phyloP scores from a whole-genome alignment of 1,140 invertebrate species.

The Odontomachus brunneus region DNA sequence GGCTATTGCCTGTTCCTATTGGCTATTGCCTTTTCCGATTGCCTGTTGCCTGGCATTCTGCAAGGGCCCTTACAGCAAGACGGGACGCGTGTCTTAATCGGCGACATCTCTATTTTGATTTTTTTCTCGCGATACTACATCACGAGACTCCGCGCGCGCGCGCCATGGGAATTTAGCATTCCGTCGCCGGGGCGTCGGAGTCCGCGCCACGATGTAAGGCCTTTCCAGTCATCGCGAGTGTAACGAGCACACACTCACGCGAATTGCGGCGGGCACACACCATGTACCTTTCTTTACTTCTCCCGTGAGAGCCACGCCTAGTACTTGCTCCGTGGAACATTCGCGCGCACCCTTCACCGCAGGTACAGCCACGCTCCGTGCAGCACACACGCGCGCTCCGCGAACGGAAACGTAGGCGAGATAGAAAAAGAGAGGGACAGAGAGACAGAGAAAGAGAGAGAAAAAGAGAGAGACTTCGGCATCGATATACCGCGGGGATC shows the following conservation, averaged over 20 bases:
- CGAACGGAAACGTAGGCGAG: constrained; percentile 62
- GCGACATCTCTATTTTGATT: no score
- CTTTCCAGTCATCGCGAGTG: constrained; percentile 76
- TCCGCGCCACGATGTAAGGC: constrained; percentile 69
- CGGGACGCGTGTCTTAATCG: no score
- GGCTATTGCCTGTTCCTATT: no score
- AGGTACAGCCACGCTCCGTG: background rate
- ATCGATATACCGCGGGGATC: constrained; percentile 1
- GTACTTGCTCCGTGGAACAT: constrained; percentile 71
- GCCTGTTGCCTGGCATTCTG: no score
- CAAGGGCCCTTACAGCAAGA: no score
- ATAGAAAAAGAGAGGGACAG: background rate
- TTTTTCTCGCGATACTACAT: no score
- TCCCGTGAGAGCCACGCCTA: constrained; percentile 79
- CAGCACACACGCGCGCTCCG: background rate
- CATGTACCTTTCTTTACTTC: constrained; percentile 82
- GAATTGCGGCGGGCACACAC: constrained; percentile 41
- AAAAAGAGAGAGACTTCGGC: constrained; percentile 7
- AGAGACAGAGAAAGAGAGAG: background rate
- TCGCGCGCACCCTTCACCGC: constrained; percentile 79
- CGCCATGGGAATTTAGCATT: constrained; percentile 81
- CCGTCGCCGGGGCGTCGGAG: no score
- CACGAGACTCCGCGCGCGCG: constrained; percentile 21
- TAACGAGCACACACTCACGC: constrained; percentile 45
- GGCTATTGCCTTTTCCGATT: no score